Evolutionary conservation across 2,888 invertebrate genomes (phyloP), one percentile per base, ranked within the genome.

Genomic region (Lysandra coridon): DNA sequence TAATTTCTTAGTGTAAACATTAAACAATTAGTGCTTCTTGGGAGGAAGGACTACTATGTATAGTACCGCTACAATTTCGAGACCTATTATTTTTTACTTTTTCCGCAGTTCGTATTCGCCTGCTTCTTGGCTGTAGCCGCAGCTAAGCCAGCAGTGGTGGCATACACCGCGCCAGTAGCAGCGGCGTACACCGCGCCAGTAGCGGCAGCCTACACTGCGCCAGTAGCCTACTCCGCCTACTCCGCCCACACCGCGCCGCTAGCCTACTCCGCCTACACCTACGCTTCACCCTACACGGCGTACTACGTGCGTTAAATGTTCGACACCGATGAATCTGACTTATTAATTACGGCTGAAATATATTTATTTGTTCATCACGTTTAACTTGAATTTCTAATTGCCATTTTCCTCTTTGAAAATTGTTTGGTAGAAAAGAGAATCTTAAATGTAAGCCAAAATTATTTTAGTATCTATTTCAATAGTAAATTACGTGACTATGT

Each of bases 101-200:
- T 49, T 49, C 10, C 49, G 6, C 86, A 95, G 95, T 87, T 90
- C 82, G 82, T 91, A 81, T 87, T 95, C 87, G 89, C 92, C 77
- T 95, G 94, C 84, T 87, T 95, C 84, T 83, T 95, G 88, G 95
- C 94, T 53, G 83, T 93, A 80, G 95, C 92, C 78, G 88, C 90
- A 73, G 95, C 95, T 79, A 91, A 92, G 84, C 94, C 95, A 87
- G 85, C 53, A 80, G 83, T 89, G 84, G 85, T 90, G 73, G 90
- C 87, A 7, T 85, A 92, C 79, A 84, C 85, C 12, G 89, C 87
- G 33, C 83, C 83, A 4, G 75, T 84, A 6, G 84, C 85, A 7
- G 83, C 83, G n/a, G 88, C 89, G 0, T 90, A 89, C 85, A 85
- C 87, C 4, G 87, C 90, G 0, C 90, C 91, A 2, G 83, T 88